Evolutionary conservation across 1,140 invertebrate genomes (phyloP).

Genomic region (Leptonema lineaticorne): DNA sequence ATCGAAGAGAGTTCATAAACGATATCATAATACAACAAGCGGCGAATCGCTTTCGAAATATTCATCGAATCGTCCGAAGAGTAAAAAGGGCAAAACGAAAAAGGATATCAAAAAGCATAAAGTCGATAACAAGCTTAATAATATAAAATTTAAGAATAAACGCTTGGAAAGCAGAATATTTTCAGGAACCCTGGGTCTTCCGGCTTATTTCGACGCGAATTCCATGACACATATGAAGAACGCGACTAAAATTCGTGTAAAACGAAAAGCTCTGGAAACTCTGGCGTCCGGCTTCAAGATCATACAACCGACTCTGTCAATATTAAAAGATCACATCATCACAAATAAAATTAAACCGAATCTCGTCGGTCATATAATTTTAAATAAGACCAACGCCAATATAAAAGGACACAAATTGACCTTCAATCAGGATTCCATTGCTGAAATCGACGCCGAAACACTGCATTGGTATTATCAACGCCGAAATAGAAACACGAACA

Average conservation of each 20-base stretch:
- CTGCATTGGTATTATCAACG: not conserved
- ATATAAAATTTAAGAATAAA: not conserved
- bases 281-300: constrained; percentile 34
- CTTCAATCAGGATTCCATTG: not conserved
- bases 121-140: not conserved
- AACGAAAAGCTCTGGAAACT: constrained; percentile 25
- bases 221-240: not conserved
- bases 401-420: constrained; percentile 31
- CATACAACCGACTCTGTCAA: constrained; percentile 35
- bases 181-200: no score
- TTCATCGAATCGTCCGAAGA: not conserved
- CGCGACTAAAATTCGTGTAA: constrained; percentile 5
- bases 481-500: not conserved
- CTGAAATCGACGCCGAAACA: not conserved
- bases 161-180: not conserved
- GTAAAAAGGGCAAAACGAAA: not conserved
- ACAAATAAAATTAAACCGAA: constrained; percentile 33
- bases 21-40: not conserved
- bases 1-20: not conserved
- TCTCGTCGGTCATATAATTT: constrained; percentile 33
- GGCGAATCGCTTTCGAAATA: not conserved
- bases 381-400: constrained; percentile 35
- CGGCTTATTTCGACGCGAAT: no score
- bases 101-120: constrained; percentile 10
- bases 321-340: constrained; percentile 33